A percentile compares a stretch with the other conserved stretches of the same genome.
phyloP scores from a whole-genome alignment of 2,113 vertebrate genomes.

The Penelope pileata region DNA sequence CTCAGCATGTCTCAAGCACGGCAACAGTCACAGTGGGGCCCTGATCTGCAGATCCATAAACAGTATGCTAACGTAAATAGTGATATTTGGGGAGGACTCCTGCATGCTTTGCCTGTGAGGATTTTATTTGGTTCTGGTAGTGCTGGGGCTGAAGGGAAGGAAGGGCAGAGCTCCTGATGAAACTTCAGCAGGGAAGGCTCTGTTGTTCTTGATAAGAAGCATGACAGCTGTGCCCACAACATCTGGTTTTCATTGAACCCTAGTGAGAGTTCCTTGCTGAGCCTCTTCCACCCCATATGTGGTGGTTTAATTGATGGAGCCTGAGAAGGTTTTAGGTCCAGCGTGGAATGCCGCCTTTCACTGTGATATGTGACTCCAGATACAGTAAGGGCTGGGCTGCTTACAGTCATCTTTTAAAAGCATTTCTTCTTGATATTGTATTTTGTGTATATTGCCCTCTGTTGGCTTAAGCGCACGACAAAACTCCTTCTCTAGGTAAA shows the following conservation, averaged over 20 bases:
- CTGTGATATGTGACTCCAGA: slow-evolving; percentile 57
- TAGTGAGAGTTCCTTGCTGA: slow-evolving; percentile 53
- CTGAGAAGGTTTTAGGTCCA: slow-evolving; percentile 62
- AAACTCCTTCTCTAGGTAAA: background rate
- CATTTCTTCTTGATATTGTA: slow-evolving; percentile 23
- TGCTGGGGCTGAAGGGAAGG: slow-evolving; percentile 18
- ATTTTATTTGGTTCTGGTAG: slow-evolving; percentile 32
- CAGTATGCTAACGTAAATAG: slow-evolving; percentile 18
- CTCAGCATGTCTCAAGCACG: background rate
- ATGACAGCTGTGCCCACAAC: slow-evolving; percentile 55
- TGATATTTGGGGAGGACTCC: background rate
- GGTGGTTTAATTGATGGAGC: slow-evolving; percentile 67
- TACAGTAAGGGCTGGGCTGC: slow-evolving; percentile 27
- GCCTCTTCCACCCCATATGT: slow-evolving; percentile 65
- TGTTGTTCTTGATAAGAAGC: slow-evolving; percentile 53
- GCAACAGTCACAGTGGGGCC: background rate
- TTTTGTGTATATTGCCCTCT: slow-evolving; percentile 65
- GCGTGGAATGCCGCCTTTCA: slow-evolving; percentile 19
- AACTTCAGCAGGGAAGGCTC: slow-evolving; percentile 44
- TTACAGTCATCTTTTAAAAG: slow-evolving; percentile 13
- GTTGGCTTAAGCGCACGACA: background rate
- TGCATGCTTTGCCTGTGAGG: background rate
- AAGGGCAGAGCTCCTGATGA: slow-evolving; percentile 29
- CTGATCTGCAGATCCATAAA: background rate
- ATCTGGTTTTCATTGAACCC: slow-evolving; percentile 56